Evolutionary conservation across 2,888 invertebrate genomes (phyloP).

Genomic region (Andrena camellia): DNA sequence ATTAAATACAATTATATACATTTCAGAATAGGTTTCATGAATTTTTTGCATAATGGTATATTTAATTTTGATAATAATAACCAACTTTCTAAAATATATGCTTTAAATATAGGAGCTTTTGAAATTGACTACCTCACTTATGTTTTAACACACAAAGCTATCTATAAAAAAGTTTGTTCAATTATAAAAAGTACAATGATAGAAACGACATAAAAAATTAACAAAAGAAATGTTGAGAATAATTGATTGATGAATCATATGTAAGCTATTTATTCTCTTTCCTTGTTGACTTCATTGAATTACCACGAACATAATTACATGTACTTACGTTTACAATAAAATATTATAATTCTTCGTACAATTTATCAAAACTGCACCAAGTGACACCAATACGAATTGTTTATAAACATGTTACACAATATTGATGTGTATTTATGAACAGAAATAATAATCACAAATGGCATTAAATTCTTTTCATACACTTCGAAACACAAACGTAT

Average conservation of each 20-base stretch:
- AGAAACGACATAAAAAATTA: neutral
- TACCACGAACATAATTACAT: conserved; percentile 1
- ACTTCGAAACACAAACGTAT: conserved; percentile 39
- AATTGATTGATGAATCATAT: neutral
- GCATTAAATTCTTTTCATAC: conserved; percentile 26
- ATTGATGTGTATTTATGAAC: conserved; percentile 15
- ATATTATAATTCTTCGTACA: conserved; percentile 39
- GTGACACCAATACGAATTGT: conserved; percentile 55
- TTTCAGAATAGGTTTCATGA: no score
- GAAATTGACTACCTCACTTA: neutral
- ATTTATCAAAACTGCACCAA: conserved; percentile 49
- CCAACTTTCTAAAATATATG: neutral
- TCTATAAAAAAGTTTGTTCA: neutral
- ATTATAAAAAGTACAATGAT: neutral
- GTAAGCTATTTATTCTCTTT: conserved; percentile 16
- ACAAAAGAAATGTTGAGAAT: neutral
- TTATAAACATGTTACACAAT: conserved; percentile 50
- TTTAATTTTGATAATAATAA: neutral
- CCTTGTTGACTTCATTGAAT: neutral
- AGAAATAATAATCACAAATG: conserved; percentile 14
- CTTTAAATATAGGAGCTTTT: neutral
- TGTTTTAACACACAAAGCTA: neutral
- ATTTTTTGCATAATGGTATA: neutral
- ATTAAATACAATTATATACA: no score
- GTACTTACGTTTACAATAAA: conserved; percentile 55